Evolutionary conservation across 2,888 invertebrate genomes (phyloP).

Genomic region (Stenodema calcarata): DNA sequence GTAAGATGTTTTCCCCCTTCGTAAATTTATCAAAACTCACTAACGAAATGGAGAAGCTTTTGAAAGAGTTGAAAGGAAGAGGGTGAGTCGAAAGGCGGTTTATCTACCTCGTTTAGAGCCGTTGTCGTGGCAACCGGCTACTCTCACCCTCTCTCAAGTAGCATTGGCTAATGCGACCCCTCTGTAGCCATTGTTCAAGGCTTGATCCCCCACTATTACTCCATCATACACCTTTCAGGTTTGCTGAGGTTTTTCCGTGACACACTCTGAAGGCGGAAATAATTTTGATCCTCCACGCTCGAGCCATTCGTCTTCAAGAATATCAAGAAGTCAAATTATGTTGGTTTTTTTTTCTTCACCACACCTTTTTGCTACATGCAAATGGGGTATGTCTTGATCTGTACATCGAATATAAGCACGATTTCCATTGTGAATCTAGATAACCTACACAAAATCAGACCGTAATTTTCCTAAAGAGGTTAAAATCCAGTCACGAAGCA

Average conservation of each 20-base stretch:
- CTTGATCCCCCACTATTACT: not conserved
- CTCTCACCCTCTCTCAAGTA: not conserved
- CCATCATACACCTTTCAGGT: not conserved
- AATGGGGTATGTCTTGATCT: too few relatives aligned
- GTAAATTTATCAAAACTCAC: not conserved
- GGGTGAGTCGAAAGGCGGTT: slow-evolving; percentile 26
- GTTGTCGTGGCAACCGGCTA: slow-evolving; percentile 23
- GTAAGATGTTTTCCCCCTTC: not conserved
- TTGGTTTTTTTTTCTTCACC: too few relatives aligned
- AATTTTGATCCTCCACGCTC: not conserved
- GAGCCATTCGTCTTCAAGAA: not conserved
- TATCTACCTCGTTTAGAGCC: slow-evolving; percentile 34
- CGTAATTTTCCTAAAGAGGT: too few relatives aligned
- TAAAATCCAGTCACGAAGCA: too few relatives aligned
- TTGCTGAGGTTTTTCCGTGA: not conserved
- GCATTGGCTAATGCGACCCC: slow-evolving; percentile 14
- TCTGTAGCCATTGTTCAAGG: slow-evolving; percentile 28
- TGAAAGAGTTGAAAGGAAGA: slow-evolving; percentile 5
- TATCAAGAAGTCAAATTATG: not conserved
- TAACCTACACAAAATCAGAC: too few relatives aligned
- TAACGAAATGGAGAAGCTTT: not conserved
- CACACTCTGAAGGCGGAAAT: not conserved
- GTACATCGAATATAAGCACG: too few relatives aligned
- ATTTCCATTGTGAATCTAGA: too few relatives aligned
- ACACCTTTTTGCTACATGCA: too few relatives aligned